Evolutionary conservation across 1,140 invertebrate genomes (phyloP), one percentile per base, ranked within the genome.

Genomic region (Forficula auricularia): DNA sequence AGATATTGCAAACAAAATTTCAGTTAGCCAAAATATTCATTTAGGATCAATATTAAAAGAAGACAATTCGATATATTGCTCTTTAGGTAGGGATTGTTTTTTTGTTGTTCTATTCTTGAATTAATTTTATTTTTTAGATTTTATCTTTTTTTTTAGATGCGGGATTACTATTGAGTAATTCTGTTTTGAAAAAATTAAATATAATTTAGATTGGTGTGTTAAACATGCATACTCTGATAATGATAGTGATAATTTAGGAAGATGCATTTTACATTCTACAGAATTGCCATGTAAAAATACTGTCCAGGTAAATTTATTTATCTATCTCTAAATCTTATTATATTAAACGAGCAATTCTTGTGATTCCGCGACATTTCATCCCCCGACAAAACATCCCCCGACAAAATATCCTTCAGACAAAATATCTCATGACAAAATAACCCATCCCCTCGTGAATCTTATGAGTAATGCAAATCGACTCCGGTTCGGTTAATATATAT

Each of bases 141-240:
- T 47, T 14, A 38, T 50, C n/a, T 16, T 34, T 44, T 33, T 50
- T 56, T 63, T 43, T 57, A 75, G 76, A 82, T 62, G 70, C 70
- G 37, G 82, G 82, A 8, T 72, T 86, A 44, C 52, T 86, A 3
- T 53, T 85, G 12, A 83, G 79, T 49, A 81, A 83, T 60, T 79
- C 76, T 10, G 67, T 89, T 4, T 58, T 89, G 46, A 68, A 68
- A 73, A 76, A 53, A 68, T 89, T 43, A 72, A 77, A 49, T 61
- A 61, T 19, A 73, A 80, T 57, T 60, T 89, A 43, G 82, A 88
- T 52, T 87, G 82, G 75, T 91, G 87, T 63, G 77, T 84, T 1
- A 75, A 76, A 39, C 87, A 85, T 59, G 75, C 79, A 2, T 78
- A 77, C 52, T 82, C 80, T 2, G 71, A 75, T 38, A 74, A 73